Base-by-base conservation (phyloP, 2,113 vertebrate genomes). In the Neolamprologus falcicula region DNA sequence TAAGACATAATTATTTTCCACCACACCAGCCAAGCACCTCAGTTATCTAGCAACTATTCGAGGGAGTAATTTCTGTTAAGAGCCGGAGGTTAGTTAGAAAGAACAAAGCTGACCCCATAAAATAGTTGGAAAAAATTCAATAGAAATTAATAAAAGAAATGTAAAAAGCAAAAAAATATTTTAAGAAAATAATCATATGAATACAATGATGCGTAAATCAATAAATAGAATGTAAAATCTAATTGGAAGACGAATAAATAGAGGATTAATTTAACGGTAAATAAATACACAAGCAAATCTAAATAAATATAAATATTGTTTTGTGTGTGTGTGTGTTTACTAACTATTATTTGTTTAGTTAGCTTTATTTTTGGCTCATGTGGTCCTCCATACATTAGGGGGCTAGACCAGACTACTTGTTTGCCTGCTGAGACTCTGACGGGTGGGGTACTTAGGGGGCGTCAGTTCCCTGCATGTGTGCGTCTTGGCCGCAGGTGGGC, bases 401-500 rank as follows among this genome's bases (percentile, higher is more conserved):
- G 24, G 10, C 26, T 33, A 52, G 73, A 78, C 42, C 6, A 76
- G 16, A 50, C n/a, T 42, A 71, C n/a, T 42, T 7, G 40, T 28
- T 52, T 28, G 73, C 45, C 26, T n/a, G 13, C 33, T 17, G 21
- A 33, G 50, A 80, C 19, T 31, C 47, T 50, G 31, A 28, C 17
- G n/a, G 71, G 40, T 7, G 52, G 78, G 16, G 53, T 42, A 9
- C 42, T 28, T 26, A 21, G 66, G 55, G 85, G 66, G 50, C 12
- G 55, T 78, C 37, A 54, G 26, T 33, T 10, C 17, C 37, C 59
- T 92, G 90, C 85, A 84, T 19, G 54, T 86, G 33, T 40, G 31
- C 84, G 57, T 87, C 83, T 88, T 85, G 11, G 40, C 85, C 94
- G 33, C 88, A 68, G 45, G 92, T 79, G 86, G 96, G 95, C 96